Conservation (phyloP, 2,888 invertebrate genomes). For the Metalampra italica region DNA sequence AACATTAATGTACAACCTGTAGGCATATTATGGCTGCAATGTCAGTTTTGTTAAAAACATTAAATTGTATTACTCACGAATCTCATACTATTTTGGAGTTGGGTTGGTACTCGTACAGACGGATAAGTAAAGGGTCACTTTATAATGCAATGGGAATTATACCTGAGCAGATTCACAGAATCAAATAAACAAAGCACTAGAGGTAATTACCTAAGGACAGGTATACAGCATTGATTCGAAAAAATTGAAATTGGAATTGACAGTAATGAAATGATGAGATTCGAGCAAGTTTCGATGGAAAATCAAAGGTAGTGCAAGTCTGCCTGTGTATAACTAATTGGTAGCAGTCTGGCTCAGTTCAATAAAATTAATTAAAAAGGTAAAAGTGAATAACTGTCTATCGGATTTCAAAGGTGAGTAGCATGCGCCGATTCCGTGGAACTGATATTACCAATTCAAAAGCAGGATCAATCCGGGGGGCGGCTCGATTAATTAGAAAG, state of each 20-base stretch:
- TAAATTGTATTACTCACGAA: too few species aligned
- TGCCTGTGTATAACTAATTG: constrained; percentile 43
- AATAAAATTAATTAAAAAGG: constrained; percentile 35
- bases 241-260: too few species aligned
- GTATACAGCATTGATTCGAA: too few species aligned
- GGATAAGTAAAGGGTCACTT: too few species aligned
- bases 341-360: constrained; percentile 36
- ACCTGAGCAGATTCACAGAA: too few species aligned
- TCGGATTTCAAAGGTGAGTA: constrained; percentile 25
- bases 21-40: too few species aligned
- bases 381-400: constrained; percentile 9
- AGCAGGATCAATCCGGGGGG: constrained; percentile 40
- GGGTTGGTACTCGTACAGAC: too few species aligned
- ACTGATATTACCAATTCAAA: constrained; percentile 75
- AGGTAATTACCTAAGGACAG: too few species aligned
- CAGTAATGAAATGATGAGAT: constrained; percentile 3
- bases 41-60: too few species aligned
- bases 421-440: constrained; percentile 56
- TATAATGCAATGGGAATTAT: too few species aligned
- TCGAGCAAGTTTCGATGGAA: constrained; percentile 2
- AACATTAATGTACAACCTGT: neutral
- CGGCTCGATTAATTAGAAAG: constrained; percentile 63
- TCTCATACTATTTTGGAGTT: too few species aligned
- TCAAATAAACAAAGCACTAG: too few species aligned
- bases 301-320: constrained; percentile 11